Conservation (phyloP, 2,113 vertebrate species). For the Anarrhichthys ocellatus region DNA sequence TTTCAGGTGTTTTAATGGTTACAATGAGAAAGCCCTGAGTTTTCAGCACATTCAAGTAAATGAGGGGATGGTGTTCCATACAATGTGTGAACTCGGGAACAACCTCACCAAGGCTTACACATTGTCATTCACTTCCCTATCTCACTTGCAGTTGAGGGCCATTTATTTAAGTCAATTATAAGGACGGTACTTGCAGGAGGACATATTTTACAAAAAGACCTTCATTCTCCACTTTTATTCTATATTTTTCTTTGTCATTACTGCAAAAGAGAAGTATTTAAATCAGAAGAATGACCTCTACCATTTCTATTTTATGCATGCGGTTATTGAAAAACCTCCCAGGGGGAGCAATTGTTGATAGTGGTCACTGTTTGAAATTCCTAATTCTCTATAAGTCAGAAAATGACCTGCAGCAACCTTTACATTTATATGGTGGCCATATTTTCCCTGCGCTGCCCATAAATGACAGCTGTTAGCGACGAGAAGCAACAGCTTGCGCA, state of each 20-base stretch:
- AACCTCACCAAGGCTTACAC: constrained; percentile 21
- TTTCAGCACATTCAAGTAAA: constrained; percentile 11
- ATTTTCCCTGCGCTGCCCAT: not conserved
- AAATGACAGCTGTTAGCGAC: constrained; percentile 4
- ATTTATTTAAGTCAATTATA: constrained; percentile 63
- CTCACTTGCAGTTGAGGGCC: constrained; percentile 55
- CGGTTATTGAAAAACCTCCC: constrained; percentile 32
- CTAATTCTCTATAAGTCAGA: constrained; percentile 41
- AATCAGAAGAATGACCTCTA: constrained; percentile 35
- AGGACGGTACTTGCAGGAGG: constrained; percentile 32
- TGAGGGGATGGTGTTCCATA: constrained; percentile 22
- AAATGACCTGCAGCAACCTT: constrained; percentile 28
- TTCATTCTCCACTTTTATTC: constrained; percentile 38
- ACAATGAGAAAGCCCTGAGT: not conserved
- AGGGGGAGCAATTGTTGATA: constrained; percentile 9
- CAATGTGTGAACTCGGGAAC: constrained; percentile 12
- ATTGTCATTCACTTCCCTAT: constrained; percentile 48
- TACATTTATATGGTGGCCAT: constrained; percentile 19
- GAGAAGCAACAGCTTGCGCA: not conserved
- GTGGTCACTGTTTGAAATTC: constrained; percentile 37
- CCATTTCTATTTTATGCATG: not conserved
- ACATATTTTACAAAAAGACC: constrained; percentile 61
- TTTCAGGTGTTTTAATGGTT: not conserved
- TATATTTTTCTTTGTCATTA: constrained; percentile 25
- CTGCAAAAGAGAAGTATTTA: constrained; percentile 40